A percentile compares a stretch with the other conserved stretches of the same genome.
These are phyloP conservation scores for Plumapathes pennacea DNA, from an alignment of 92 coral and sea anemone species.

Conservation along the genomic window DNA sequence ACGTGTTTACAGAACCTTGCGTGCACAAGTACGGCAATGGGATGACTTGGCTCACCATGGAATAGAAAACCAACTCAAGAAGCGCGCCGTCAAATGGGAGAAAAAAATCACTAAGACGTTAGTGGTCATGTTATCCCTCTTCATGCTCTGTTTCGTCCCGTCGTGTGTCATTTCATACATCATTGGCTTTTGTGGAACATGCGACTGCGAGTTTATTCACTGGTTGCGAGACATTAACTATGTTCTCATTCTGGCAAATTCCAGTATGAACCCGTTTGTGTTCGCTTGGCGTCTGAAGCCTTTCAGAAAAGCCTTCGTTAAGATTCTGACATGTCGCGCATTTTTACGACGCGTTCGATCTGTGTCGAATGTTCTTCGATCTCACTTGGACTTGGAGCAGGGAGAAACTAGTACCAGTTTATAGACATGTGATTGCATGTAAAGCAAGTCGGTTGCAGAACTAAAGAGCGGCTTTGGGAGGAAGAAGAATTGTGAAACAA, in stretches of 20 bases:
- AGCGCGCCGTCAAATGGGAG: constrained; percentile 53
- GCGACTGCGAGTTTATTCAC: constrained; percentile 53
- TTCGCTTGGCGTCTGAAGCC: constrained; percentile 59
- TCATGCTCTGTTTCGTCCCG: constrained; percentile 52
- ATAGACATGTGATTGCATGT: no score
- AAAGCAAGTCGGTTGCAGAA: no score
- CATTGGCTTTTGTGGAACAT: constrained; percentile 53
- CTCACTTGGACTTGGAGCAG: no score
- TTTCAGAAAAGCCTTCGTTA: constrained; percentile 53
- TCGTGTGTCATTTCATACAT: constrained; percentile 42
- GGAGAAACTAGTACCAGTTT: no score
- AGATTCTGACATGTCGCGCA: constrained; percentile 47
- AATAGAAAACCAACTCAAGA: constrained; percentile 2
- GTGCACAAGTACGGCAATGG: constrained; percentile 16
- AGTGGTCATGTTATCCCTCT: constrained; percentile 44
- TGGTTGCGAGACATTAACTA: constrained; percentile 61
- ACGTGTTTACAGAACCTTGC: constrained; percentile 43
- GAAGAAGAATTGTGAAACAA: no score
- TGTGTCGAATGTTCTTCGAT: constrained; percentile 18
- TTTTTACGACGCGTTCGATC: constrained; percentile 4
- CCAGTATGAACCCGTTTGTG: constrained; percentile 58
- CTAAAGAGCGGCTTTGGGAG: no score
- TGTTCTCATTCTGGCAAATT: constrained; percentile 45
- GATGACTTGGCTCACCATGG: neutral
- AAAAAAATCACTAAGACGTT: constrained; percentile 62